phyloP scores from a whole-genome alignment of 2,888 invertebrate genomes.

The Therioaphis trifolii region DNA sequence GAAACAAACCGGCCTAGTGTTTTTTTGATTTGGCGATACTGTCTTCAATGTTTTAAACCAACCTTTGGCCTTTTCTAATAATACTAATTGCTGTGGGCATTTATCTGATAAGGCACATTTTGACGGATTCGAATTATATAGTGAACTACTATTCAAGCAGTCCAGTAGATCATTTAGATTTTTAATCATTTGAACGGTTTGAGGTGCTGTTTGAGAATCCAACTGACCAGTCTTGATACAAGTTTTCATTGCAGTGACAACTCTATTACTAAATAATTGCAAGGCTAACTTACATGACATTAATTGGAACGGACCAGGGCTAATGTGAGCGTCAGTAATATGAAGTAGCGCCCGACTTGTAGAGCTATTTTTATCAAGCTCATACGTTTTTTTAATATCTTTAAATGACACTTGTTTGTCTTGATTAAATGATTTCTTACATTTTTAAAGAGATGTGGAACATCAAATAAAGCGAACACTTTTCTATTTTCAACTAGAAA shows the following conservation, averaged over 20 bases:
- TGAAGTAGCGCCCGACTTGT: too few species aligned
- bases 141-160: slow-evolving; percentile 65
- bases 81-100: background rate
- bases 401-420: slow-evolving; percentile 63
- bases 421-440: slow-evolving; percentile 64
- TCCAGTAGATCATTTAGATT: slow-evolving; percentile 65
- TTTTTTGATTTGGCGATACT: background rate
- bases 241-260: slow-evolving; percentile 64
- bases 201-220: slow-evolving; percentile 45
- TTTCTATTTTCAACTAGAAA: slow-evolving; percentile 61
- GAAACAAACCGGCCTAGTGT: slow-evolving; percentile 60
- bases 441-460: slow-evolving; percentile 65
- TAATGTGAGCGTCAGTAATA: slow-evolving; percentile 64
- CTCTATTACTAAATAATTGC: slow-evolving; percentile 66
- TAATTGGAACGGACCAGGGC: slow-evolving; percentile 65
- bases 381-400: slow-evolving; percentile 64
- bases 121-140: slow-evolving; percentile 64
- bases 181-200: slow-evolving; percentile 65
- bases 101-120: slow-evolving; percentile 64
- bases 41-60: slow-evolving; percentile 18
- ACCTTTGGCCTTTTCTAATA: background rate
- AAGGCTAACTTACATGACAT: slow-evolving; percentile 65
- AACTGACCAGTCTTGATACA: slow-evolving; percentile 64
- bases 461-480: slow-evolving; percentile 65
- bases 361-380: slow-evolving; percentile 62